Conservation (phyloP, 2,888 invertebrate species). For the Philaethria dido region DNA sequence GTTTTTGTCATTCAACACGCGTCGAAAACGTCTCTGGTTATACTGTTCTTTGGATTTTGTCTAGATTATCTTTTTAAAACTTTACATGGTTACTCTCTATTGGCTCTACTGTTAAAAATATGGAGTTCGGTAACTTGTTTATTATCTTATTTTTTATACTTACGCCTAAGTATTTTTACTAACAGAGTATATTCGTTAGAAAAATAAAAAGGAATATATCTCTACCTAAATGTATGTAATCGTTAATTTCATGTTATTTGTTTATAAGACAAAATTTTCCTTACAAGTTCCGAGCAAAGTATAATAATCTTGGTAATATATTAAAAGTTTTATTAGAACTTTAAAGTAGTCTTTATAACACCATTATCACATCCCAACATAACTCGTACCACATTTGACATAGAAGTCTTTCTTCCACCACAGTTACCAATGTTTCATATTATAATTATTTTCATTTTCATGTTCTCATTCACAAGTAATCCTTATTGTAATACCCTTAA, state of each 20-base stretch:
- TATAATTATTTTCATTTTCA: slow-evolving; percentile 6
- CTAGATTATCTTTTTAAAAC: slow-evolving; percentile 17
- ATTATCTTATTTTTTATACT: no score
- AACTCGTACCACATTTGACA: neutral
- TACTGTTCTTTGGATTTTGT: slow-evolving; percentile 18
- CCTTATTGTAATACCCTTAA: slow-evolving; percentile 66
- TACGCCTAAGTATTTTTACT: no score
- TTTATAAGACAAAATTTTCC: neutral
- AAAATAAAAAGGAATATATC: no score
- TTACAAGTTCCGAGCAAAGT: no score
- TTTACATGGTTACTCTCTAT: neutral
- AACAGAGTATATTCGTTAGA: no score
- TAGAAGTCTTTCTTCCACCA: neutral
- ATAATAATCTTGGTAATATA: no score
- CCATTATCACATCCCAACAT: neutral
- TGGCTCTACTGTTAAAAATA: neutral
- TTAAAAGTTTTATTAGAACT: no score
- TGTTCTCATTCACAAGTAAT: slow-evolving; percentile 51
- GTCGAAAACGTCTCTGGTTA: slow-evolving; percentile 53
- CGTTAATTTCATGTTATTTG: neutral
- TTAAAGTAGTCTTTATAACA: no score
- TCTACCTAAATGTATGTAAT: no score
- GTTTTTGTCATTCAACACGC: slow-evolving; percentile 79
- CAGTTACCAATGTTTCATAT: neutral
- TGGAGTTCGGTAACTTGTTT: neutral